Evolutionary conservation across 2,888 invertebrate genomes (phyloP).

Genomic region (Lagria hirta): DNA sequence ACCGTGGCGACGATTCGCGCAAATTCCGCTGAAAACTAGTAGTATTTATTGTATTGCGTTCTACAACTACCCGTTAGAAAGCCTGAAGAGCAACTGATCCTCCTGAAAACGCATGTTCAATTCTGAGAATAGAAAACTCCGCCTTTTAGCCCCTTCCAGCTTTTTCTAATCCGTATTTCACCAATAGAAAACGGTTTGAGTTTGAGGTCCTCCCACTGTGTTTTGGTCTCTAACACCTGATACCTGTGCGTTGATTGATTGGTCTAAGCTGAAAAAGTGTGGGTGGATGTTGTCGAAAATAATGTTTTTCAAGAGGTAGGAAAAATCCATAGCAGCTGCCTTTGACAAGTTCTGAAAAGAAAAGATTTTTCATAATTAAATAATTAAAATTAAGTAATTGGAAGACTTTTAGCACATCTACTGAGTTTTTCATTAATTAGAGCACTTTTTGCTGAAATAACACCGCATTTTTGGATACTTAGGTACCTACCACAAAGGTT

Average conservation of each 20-base stretch:
- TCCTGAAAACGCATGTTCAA: constrained; percentile 29
- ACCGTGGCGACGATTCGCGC: constrained; percentile 9
- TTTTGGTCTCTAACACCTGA: constrained; percentile 49
- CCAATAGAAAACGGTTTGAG: constrained; percentile 37
- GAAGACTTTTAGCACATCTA: background rate
- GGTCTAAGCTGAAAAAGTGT: constrained; percentile 28
- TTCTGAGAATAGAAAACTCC: constrained; percentile 40
- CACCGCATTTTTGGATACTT: too few relatives aligned
- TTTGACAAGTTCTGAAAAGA: too few relatives aligned
- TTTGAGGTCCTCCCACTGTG: constrained; percentile 33
- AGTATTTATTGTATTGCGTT: too few relatives aligned
- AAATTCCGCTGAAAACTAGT: constrained; percentile 10
- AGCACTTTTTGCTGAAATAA: too few relatives aligned
- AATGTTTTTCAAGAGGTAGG: constrained; percentile 3
- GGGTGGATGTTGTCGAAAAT: constrained; percentile 19
- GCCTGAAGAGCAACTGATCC: constrained; percentile 44
- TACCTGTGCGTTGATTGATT: constrained; percentile 38
- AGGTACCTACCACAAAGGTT: too few relatives aligned
- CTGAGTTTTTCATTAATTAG: constrained; percentile 7
- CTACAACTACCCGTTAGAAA: constrained; percentile 41
- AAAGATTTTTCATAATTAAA: too few relatives aligned
- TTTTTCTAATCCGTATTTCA: constrained; percentile 32
- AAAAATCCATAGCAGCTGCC: too few relatives aligned
- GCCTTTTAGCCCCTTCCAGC: constrained; percentile 40
- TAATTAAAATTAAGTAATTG: too few relatives aligned